Percentiles rank a stretch among this genome's conserved stretches.
Evolutionary conservation across 2,113 vertebrate species (phyloP).

Genomic region (Lathamus discolor): DNA sequence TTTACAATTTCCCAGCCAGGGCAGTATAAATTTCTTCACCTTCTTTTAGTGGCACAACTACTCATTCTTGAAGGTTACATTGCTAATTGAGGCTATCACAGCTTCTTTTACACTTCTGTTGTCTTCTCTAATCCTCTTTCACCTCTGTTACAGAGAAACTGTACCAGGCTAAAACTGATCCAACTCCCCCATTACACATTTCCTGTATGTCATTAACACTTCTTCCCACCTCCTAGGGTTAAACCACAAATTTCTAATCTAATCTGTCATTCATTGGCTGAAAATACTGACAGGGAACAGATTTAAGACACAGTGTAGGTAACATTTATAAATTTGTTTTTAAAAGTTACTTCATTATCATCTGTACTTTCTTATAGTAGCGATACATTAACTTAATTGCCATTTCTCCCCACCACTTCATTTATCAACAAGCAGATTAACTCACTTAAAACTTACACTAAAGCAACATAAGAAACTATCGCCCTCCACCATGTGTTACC

Average conservation of each 20-base stretch:
- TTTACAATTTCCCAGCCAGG: neutral
- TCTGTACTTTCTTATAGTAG: neutral
- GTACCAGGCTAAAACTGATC: neutral
- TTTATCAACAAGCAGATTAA: neutral
- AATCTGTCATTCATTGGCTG: conserved; percentile 1
- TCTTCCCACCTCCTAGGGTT: neutral
- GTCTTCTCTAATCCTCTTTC: neutral
- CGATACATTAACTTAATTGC: neutral
- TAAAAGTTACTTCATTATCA: neutral
- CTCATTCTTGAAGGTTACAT: neutral
- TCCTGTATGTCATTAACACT: conserved; percentile 1
- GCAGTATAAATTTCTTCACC: neutral
- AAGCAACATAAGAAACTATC: neutral
- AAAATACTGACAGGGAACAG: neutral
- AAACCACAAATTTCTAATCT: neutral
- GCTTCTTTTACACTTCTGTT: conserved; percentile 17
- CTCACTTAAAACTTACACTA: neutral
- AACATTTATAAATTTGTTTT: neutral
- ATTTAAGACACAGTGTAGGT: neutral
- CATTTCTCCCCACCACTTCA: neutral
- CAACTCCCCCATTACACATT: neutral
- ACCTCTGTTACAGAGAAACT: conserved; percentile 10
- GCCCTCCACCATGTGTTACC: neutral
- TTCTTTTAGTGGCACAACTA: neutral
- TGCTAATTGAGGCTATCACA: conserved; percentile 29